Base-by-base conservation (phyloP, 2,113 vertebrate genomes). In the Reinhardtius hippoglossoides region DNA sequence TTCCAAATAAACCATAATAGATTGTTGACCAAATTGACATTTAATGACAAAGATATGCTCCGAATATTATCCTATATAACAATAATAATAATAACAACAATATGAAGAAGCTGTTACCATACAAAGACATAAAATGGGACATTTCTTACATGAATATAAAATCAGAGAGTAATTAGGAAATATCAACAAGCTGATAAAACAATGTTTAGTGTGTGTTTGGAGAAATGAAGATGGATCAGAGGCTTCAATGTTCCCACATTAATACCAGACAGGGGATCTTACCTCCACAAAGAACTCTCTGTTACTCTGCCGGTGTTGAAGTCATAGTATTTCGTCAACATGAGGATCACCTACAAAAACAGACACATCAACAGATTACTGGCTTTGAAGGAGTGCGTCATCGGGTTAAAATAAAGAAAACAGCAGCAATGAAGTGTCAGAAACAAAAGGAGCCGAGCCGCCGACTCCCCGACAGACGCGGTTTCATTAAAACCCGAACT, bases 281-380 rank as follows among this genome's bases (percentile, higher is more conserved):
- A 98, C 97, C 97, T 97, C 97, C 97, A 98, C 81, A 98, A 93
- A 37, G 97, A 98, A 91, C 97, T 98, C 91, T 98, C 97, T 0
- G 97, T 98, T 86, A 98, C 96, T 93, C 96, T 96, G 88, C 96
- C 97, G 76, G 96, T 91, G 94, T 96, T 98, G 94, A 97, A 97
- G 94, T 98, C 97, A 52, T 96, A 98, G 80, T 96, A 95, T 91
- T 98, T 98, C 69, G 97, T 98, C 95, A 98, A 92, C 95, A 98
- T 98, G 89, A 98, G 95, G 92, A 98, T 98, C 93, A 98, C 97
- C 97, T 98, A 81, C 77, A 92, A 9, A 94, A 93, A 91, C 94
- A 92, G 26, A 90, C 3, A 54, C 18, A 54, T 84, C 56, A 89
- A 88, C 59, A 79, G 35, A 82, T 86, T 68, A 73, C 44, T n/a